Base-by-base conservation (phyloP, 2,797 vertebrate genomes). In the Smutsia temminckii region DNA sequence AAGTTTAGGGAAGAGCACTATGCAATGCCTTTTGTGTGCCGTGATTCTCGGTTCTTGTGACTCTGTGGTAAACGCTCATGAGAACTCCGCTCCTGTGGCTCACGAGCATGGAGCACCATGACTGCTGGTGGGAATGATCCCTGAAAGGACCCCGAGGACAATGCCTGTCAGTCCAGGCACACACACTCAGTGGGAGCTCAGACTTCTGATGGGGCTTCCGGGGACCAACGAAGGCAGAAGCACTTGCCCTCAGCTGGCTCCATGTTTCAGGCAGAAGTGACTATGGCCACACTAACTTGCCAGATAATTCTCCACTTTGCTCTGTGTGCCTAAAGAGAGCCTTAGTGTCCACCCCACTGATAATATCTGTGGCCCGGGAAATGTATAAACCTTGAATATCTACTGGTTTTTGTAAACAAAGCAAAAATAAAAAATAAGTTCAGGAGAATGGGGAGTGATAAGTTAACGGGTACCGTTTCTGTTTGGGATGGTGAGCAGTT, bases 91-190 rank as follows among this genome's bases (percentile, higher is more conserved):
- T 51, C 8, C 0, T 0, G 32, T 4, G 12, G 40, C 23, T 66
- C 6, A 0, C 34, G 37, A 53, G 78, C 53, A 13, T 5, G 14
- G 29, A 32, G 55, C 7, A 0, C 32, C 2, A 21, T 4, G 5
- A 42, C 2, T 0, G 1, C 18, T 32, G 14, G 1, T 1, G 8
- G 14, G 29, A 40, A 57, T 25, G 49, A 75, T 46, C 37, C 17
- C 2, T 34, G 13, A 79, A 77, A 49, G 27, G 61, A 40, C 9
- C 23, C 16, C 23, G 0, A 2, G 34, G 13, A 55, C 7, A 81
- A 42, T 20, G 8, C 25, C 7, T 0, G 1, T 57, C 63, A 9
- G 23, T 25, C 57, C 32, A 51, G 78, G 32, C n/a, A 8, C 4
- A 14, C 27, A 4, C n/a, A 8, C 6, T 1, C n/a, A 57, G 2